Base-by-base conservation (phyloP, 2,888 invertebrate species). In the Orthonychiurus folsomi region DNA sequence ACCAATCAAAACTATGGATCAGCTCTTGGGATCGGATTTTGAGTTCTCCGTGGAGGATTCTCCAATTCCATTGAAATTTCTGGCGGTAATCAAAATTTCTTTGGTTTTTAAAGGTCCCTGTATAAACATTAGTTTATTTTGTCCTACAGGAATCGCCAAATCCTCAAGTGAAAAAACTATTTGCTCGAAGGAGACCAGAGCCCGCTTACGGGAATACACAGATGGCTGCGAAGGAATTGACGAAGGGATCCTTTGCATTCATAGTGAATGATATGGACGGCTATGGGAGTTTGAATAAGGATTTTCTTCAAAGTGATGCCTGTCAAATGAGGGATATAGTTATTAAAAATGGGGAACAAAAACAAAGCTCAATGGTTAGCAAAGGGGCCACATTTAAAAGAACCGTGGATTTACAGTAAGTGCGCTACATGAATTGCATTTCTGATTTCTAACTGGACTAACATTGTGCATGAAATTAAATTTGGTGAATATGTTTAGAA, bases 351-450 rank as follows among this genome's bases (percentile, higher is more conserved):
- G 68, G 56, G 0, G 37, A 26, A 24, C 68, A 68, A 59, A 53
- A 60, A 47, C 68, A 66, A 52, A 63, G 68, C n/a, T 63, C 66
- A 0, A 64, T 66, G 56, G 61, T 63, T 1, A 57, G 37, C 12
- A 66, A 60, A 54, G 48, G 59, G 50, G 64, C 68, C 1, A 58
- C 62, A 1, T 66, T 63, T 47, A 68, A 66, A 59, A 54, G 68
- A 57, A 55, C 57, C 3, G 60, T 68, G 23, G 68, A 68, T 56
- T 68, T 56, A 23, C 66, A 68, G 68, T 66, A 55, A 61, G 60
- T 57, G 15, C 1, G 2, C 52, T 24, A 25, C 18, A 52, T 15
- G 37, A 54, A 54, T 15, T 47, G 37, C 18, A 27, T 50, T 37
- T 15, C 9, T 37, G 37, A 37, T 15, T 9, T 37, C 9, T 37